phyloP scores from a whole-genome alignment of 2,888 invertebrate species.

The Sinodicranocentrus sp. region DNA sequence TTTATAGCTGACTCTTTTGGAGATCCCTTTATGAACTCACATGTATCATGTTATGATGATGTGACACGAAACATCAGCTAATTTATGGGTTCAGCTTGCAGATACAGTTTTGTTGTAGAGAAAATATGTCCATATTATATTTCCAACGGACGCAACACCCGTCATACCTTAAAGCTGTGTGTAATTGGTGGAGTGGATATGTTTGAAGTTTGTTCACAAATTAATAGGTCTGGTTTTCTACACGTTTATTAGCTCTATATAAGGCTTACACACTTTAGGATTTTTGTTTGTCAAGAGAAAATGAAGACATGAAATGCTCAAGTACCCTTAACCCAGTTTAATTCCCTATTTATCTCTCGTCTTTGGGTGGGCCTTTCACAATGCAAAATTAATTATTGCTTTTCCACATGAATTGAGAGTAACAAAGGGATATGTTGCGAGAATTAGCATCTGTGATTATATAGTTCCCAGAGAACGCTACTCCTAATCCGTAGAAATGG shows the following conservation, averaged over 20 bases:
- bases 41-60: too few relatives aligned
- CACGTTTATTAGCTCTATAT: slow-evolving; percentile 39
- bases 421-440: slow-evolving; percentile 34
- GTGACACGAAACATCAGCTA: too few relatives aligned
- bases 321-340: slow-evolving; percentile 40
- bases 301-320: slow-evolving; percentile 65
- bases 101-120: too few relatives aligned
- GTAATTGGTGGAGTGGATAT: slow-evolving; percentile 57
- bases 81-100: too few relatives aligned
- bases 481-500: not conserved
- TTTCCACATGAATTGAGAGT: slow-evolving; percentile 38
- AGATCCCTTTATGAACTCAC: too few relatives aligned
- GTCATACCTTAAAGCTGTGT: not conserved
- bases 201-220: slow-evolving; percentile 44
- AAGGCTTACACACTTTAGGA: too few relatives aligned
- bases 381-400: slow-evolving; percentile 70
- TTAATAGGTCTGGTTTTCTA: slow-evolving; percentile 67
- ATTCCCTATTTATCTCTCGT: slow-evolving; percentile 39
- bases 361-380: slow-evolving; percentile 66
- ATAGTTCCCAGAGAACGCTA: not conserved
- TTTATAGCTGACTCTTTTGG: too few relatives aligned
- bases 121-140: too few relatives aligned
- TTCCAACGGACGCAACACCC: too few relatives aligned
- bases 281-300: slow-evolving; percentile 51
- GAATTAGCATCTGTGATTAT: slow-evolving; percentile 59